phyloP scores from a whole-genome alignment of 2,888 invertebrate species.

The Lasioglossum leucozonium region DNA sequence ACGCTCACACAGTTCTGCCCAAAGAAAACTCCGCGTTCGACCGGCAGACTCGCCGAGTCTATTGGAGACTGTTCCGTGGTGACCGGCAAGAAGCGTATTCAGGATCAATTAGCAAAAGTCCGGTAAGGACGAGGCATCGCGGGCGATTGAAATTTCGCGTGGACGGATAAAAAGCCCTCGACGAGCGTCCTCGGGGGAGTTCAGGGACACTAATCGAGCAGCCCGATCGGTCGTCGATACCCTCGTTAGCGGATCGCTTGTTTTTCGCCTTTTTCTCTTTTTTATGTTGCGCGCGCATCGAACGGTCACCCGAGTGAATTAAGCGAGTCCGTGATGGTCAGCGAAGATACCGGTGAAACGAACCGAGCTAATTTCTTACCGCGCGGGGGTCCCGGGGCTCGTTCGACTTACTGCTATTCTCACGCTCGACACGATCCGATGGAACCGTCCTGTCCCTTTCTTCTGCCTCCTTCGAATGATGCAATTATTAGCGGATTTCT shows the following conservation, averaged over 20 bases:
- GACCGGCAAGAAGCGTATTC: background rate
- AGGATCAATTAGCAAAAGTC: background rate
- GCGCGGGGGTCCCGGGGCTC: background rate
- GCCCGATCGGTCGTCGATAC: constrained; percentile 62
- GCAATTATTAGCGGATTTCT: constrained; percentile 49
- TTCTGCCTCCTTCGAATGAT: background rate
- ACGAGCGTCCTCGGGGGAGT: constrained; percentile 44
- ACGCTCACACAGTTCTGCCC: too few species aligned
- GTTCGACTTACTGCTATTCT: constrained; percentile 57
- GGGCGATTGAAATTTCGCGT: constrained; percentile 30
- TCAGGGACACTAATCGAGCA: constrained; percentile 55
- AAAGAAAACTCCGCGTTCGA: too few species aligned
- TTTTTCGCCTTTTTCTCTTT: constrained; percentile 46
- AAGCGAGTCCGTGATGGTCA: constrained; percentile 59
- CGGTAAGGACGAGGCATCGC: background rate
- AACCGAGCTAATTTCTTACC: constrained; percentile 66
- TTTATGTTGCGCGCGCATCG: background rate
- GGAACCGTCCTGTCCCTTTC: background rate
- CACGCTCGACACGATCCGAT: constrained; percentile 44
- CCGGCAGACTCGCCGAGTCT: background rate
- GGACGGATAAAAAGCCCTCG: constrained; percentile 47
- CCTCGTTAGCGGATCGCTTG: constrained; percentile 59
- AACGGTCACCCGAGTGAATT: constrained; percentile 56
- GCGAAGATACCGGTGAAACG: constrained; percentile 56
- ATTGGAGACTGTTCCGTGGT: background rate